These are phyloP conservation scores for Hippocampus zosterae DNA, from an alignment of 2,113 vertebrate genomes.

Conservation along the genomic window DNA sequence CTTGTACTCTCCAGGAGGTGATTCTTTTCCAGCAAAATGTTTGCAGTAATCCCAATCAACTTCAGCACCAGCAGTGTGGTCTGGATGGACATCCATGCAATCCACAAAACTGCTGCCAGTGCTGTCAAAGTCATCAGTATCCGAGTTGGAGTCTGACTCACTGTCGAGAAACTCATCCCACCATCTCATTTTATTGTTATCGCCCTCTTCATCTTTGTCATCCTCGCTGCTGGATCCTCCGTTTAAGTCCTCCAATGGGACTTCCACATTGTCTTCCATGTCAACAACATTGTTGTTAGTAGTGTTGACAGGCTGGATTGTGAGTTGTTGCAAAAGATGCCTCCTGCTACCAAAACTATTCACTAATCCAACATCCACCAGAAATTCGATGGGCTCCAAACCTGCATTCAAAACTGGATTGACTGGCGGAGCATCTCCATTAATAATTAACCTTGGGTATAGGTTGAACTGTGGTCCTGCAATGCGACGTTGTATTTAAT, in stretches of 20 bases:
- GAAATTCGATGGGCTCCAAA: conserved; percentile 5
- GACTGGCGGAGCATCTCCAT: conserved; percentile 1
- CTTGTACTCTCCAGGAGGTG: neutral
- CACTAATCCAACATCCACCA: conserved; percentile 10
- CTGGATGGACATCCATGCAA: neutral
- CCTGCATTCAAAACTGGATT: conserved; percentile 5
- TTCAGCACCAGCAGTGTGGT: neutral
- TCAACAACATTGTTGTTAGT: neutral
- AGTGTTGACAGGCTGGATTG: conserved; percentile 2
- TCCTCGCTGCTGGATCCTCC: conserved; percentile 2
- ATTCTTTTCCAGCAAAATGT: conserved; percentile 4
- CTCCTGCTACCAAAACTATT: conserved; percentile 6
- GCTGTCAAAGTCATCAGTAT: neutral
- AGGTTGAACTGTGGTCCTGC: conserved; percentile 4
- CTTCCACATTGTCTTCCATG: conserved; percentile 1
- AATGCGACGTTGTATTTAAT: neutral
- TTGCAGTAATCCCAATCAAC: conserved; percentile 2
- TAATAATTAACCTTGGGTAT: conserved; percentile 8
- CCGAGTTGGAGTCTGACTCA: neutral
- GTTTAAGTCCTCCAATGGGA: neutral
- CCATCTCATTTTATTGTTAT: conserved; percentile 3
- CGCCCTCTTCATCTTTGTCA: neutral
- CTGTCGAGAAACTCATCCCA: conserved; percentile 11
- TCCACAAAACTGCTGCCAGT: neutral
- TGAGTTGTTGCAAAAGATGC: conserved; percentile 7